phyloP scores from a whole-genome alignment of 2,888 invertebrate species.

The Chironomus riparius region DNA sequence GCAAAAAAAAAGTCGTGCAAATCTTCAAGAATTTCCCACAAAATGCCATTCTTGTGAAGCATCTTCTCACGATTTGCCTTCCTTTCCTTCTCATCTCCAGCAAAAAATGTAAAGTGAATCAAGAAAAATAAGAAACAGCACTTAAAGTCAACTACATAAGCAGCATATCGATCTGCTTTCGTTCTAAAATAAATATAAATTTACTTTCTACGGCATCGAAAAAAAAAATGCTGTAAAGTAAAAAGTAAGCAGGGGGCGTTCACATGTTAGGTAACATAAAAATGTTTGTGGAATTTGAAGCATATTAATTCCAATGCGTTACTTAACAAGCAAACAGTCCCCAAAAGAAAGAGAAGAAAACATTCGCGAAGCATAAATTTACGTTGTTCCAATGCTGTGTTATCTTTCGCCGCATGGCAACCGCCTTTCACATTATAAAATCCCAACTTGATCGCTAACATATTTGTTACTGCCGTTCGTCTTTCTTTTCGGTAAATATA shows the following conservation, averaged over 20 bases:
- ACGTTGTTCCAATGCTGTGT: neutral
- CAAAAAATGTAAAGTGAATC: neutral
- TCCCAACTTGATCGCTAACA: neutral
- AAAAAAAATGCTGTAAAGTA: neutral
- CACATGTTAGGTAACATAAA: too few species aligned
- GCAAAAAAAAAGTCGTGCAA: too few species aligned
- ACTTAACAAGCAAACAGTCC: too few species aligned
- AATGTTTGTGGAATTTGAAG: too few species aligned
- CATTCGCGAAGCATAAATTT: neutral
- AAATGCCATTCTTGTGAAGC: neutral
- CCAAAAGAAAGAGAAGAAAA: neutral
- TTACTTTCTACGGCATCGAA: neutral
- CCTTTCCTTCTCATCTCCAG: neutral
- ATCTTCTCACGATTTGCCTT: conserved; percentile 4
- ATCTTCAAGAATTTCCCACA: too few species aligned
- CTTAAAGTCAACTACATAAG: neutral
- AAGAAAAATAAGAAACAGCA: neutral
- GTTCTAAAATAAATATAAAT: too few species aligned
- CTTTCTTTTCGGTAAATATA: neutral
- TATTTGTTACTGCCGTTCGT: neutral
- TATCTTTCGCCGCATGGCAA: neutral
- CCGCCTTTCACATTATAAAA: neutral
- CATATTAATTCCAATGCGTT: too few species aligned
- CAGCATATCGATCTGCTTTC: neutral
- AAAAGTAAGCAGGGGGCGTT: neutral